phyloP scores from a whole-genome alignment of 1,140 invertebrate species.

The Anoplophora glabripennis region DNA sequence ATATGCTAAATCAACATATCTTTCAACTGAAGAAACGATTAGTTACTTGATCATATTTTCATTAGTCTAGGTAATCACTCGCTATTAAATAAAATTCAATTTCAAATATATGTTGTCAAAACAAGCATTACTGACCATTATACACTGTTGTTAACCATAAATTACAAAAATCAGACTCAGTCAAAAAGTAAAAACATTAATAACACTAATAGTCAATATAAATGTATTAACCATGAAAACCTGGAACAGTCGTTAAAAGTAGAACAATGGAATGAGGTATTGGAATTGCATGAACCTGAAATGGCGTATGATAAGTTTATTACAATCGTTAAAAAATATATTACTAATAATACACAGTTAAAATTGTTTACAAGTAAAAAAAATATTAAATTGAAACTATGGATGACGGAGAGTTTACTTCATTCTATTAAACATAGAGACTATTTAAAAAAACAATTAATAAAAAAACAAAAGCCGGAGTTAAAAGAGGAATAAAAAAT shows the following conservation, averaged over 20 bases:
- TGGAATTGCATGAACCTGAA: neutral
- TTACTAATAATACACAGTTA: neutral
- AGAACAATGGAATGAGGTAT: neutral
- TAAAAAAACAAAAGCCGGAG: neutral
- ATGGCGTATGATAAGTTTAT: no score
- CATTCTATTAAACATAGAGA: conserved; percentile 1
- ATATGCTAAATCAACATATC: neutral
- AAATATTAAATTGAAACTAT: neutral
- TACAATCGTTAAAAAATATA: neutral
- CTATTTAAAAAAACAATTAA: conserved; percentile 3
- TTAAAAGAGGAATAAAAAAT: conserved; percentile 2
- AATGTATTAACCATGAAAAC: conserved; percentile 1
- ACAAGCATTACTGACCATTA: conserved; percentile 8
- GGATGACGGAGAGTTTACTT: neutral
- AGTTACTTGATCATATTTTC: conserved; percentile 10
- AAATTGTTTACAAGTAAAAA: neutral
- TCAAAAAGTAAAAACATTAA: neutral
- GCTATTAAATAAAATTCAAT: neutral
- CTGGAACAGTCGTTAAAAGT: neutral
- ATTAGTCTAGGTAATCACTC: neutral
- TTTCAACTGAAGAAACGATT: neutral
- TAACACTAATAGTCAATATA: neutral
- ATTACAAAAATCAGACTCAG: neutral
- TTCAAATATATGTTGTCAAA: neutral
- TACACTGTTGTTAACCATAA: conserved; percentile 5